phyloP scores from a whole-genome alignment of 2,797 vertebrate genomes.

The Pyrrhura leucotis region DNA sequence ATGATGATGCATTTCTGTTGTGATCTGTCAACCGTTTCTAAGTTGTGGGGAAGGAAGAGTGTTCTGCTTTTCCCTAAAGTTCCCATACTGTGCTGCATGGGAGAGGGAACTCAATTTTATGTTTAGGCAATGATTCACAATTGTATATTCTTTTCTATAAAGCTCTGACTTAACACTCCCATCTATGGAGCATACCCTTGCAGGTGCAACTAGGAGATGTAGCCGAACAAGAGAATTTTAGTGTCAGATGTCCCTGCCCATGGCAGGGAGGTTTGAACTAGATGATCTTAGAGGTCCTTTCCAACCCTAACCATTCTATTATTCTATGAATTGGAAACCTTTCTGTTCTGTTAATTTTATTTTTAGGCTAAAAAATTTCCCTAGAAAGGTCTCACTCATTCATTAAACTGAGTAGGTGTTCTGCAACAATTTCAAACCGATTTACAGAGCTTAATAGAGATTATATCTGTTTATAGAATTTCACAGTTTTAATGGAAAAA shows the following conservation, averaged over 20 bases:
- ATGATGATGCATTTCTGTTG: background rate
- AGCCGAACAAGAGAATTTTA: background rate
- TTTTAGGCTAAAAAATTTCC: background rate
- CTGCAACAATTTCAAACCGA: background rate
- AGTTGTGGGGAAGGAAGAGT: background rate
- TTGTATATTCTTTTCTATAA: background rate
- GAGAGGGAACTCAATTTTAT: background rate
- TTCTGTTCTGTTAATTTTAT: background rate
- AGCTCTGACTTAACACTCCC: background rate
- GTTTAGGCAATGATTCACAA: background rate
- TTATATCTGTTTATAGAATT: background rate
- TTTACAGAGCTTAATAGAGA: background rate
- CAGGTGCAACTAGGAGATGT: background rate
- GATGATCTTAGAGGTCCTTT: background rate
- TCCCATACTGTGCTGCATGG: background rate
- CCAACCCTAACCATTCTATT: background rate
- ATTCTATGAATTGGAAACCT: background rate
- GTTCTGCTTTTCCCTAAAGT: background rate
- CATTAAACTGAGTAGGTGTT: background rate
- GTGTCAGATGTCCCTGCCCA: background rate
- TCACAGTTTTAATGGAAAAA: background rate
- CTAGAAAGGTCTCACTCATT: background rate
- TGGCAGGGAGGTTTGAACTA: background rate
- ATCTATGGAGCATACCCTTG: background rate
- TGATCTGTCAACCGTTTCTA: background rate